These are phyloP conservation scores for Pimpla rufipes DNA, from an alignment of 2,888 invertebrate genomes.

Conservation along the genomic window DNA sequence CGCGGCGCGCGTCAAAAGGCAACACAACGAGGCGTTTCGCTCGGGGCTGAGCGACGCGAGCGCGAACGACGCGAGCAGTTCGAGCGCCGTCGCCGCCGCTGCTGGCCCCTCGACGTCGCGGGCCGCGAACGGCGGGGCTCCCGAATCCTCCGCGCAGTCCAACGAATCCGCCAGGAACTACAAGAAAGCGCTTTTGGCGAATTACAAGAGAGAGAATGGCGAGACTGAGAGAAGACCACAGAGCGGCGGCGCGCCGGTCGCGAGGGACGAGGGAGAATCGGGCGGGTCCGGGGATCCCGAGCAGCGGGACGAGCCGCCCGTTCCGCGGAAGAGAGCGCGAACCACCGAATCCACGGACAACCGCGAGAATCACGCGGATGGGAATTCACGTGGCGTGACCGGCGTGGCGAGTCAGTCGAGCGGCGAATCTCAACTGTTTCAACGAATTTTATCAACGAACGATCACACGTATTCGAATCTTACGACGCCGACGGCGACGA, in stretches of 20 bases:
- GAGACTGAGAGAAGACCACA: conserved; percentile 63
- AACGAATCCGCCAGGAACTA: conserved; percentile 71
- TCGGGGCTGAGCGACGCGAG: no score
- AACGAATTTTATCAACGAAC: conserved; percentile 34
- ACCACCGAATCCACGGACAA: conserved; percentile 1
- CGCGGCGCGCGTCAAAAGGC: conserved; percentile 18
- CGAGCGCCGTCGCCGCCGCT: neutral
- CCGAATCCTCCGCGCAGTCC: neutral
- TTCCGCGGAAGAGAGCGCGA: conserved; percentile 34
- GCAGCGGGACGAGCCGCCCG: neutral
- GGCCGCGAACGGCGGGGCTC: neutral
- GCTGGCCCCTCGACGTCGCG: conserved; percentile 56
- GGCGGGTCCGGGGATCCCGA: conserved; percentile 67
- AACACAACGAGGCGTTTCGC: neutral
- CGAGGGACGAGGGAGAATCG: conserved; percentile 50
- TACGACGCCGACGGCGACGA: conserved; percentile 36
- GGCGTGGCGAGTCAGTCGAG: conserved; percentile 33
- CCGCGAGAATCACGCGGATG: neutral
- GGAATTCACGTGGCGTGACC: neutral
- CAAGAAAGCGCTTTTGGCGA: conserved; percentile 76
- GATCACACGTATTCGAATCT: conserved; percentile 79
- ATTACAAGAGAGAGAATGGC: conserved; percentile 74
- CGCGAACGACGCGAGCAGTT: neutral
- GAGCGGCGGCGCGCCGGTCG: neutral
- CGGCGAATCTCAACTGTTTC: conserved; percentile 10